Base-by-base conservation (phyloP, 1,140 invertebrate genomes). In the Cyrtorhinus lividipennis region DNA sequence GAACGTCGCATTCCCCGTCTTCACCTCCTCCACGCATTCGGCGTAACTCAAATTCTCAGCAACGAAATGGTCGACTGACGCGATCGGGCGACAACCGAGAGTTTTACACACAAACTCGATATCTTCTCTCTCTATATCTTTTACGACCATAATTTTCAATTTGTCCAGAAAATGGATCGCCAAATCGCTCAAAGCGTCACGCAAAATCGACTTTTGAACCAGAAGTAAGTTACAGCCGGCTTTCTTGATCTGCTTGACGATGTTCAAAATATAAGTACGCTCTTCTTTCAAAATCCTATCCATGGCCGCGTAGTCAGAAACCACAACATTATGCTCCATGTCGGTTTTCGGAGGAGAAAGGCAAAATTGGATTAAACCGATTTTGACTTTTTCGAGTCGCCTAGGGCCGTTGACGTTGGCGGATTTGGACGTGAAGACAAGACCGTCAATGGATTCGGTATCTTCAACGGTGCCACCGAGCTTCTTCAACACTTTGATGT, bases 271-370 rank as follows among this genome's bases (percentile, higher is more conserved):
- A 72, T 99, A 99, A 57, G 91, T 84, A 59, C 97, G 83, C 76
- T 99, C 97, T 76, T 99, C 97, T 72, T 95, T 89, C n/a, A 99
- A 72, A 0, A 99, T 92, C 64, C 96, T 82, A 76, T 99, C 97
- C 96, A 99, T 99, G 64, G 96, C 94, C 45, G 95, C 83, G 72
- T 99, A 99, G 74, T 99, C 97, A 0, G 94, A 95, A 10, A 99
- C 92, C 68, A 99, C 85, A 0, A 99, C 92, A 74, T 86, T 92
- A 76, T 98, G 95, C 72, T 99, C 96, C 95, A 99, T 99, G 80
- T 99, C 95, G 64, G 97, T 98, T 78, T 99, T 99, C 8, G 97
- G 97, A 62, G 97, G 93, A 46, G 96, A 99, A 74, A 99, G 95
- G 74, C 97, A 99, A 73, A 99, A 99, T 73, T 99, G 97, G 68